Conservation (phyloP, 1,140 invertebrate genomes). For the Cherax destructor region DNA sequence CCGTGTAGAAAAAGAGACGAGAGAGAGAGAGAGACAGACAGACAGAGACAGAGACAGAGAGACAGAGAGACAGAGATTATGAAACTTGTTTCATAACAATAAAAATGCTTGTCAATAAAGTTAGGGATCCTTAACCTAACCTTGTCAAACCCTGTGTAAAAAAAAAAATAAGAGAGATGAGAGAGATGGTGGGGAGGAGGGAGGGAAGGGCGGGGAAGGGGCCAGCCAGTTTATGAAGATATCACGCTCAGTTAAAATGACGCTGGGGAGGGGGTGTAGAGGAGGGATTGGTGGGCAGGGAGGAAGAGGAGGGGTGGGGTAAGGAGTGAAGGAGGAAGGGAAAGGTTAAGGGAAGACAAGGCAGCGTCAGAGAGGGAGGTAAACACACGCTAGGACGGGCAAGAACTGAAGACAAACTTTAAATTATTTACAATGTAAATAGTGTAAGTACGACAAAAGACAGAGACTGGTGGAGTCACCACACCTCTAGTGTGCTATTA, state of each 20-base stretch:
- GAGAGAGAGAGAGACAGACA: background rate
- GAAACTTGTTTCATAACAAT: no score
- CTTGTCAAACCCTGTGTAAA: no score
- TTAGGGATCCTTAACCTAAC: no score
- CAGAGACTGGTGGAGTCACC: no score
- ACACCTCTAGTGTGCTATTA: no score
- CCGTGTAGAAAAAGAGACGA: background rate
- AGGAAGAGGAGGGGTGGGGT: no score
- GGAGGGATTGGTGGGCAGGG: background rate
- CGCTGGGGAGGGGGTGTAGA: background rate
- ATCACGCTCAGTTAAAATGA: background rate
- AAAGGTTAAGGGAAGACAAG: background rate
- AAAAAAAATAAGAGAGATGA: no score
- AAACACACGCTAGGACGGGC: background rate
- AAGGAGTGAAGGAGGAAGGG: background rate
- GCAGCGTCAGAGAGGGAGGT: background rate
- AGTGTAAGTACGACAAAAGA: no score
- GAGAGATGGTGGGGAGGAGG: background rate
- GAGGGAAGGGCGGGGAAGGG: background rate
- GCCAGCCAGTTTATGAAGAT: background rate
- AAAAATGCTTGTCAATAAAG: no score
- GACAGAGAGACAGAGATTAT: background rate
- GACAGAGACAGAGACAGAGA: background rate
- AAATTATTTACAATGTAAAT: no score
- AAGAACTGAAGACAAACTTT: background rate